A percentile compares a stretch with the other conserved stretches of the same genome.
Conservation (phyloP, 1,140 invertebrate species). For the Eumeta japonica region DNA sequence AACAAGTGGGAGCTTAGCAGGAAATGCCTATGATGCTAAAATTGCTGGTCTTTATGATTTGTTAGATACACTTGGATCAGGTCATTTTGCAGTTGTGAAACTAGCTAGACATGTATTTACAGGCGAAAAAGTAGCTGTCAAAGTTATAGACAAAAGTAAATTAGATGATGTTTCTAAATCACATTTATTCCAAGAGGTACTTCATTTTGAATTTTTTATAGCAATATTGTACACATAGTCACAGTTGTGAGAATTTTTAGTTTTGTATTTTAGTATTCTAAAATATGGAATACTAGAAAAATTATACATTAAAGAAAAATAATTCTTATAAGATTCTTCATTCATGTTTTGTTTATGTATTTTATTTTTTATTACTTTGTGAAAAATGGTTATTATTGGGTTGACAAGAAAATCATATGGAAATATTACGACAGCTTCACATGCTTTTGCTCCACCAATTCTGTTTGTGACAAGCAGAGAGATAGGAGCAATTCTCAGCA, state of each 20-base stretch:
- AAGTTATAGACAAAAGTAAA: slow-evolving; percentile 98
- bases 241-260: too few relatives aligned
- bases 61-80: slow-evolving; percentile 89
- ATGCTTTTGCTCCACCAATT: too few relatives aligned
- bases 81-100: slow-evolving; percentile 99
- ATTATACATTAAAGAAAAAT: too few relatives aligned
- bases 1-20: too few relatives aligned
- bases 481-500: too few relatives aligned
- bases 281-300: too few relatives aligned
- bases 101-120: slow-evolving; percentile 98
- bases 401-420: too few relatives aligned
- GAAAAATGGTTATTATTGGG: background rate
- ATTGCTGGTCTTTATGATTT: slow-evolving; percentile 96
- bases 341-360: background rate
- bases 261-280: too few relatives aligned
- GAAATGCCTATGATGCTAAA: slow-evolving; percentile 75
- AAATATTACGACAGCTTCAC: too few relatives aligned
- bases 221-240: too few relatives aligned
- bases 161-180: slow-evolving; percentile 94
- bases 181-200: slow-evolving; percentile 94
- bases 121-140: slow-evolving; percentile 95
- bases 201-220: background rate
- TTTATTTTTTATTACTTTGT: background rate
- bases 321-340: background rate
- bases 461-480: too few relatives aligned